phyloP scores from a whole-genome alignment of 2,888 invertebrate genomes.

The Conus canariensis region DNA sequence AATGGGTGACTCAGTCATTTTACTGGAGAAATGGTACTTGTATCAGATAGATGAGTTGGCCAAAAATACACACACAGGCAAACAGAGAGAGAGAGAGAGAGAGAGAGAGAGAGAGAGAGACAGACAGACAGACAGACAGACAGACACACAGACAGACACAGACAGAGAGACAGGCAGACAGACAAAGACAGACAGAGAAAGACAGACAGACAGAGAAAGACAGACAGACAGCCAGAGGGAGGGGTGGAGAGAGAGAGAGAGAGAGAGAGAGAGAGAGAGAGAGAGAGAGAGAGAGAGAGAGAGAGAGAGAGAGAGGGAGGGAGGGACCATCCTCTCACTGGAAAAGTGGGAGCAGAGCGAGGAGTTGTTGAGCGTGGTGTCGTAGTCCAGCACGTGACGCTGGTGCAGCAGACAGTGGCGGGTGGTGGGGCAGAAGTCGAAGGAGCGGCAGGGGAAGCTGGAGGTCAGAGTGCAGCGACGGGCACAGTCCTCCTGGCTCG shows the following conservation, averaged over 20 bases:
- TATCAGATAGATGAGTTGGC: no score
- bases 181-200: no score
- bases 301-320: no score
- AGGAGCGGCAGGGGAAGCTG: conserved; percentile 54
- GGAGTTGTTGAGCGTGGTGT: conserved; percentile 36
- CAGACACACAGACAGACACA: no score
- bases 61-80: no score
- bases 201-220: neutral
- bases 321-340: conserved; percentile 38
- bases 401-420: conserved; percentile 54
- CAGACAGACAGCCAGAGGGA: neutral
- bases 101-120: no score
- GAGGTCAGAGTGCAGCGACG: conserved; percentile 53
- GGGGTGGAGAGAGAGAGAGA: neutral
- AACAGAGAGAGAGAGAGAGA: no score
- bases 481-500: conserved; percentile 59
- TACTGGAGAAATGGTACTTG: no score
- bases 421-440: conserved; percentile 56
- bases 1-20: no score
- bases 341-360: conserved; percentile 57
- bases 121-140: no score
- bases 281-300: neutral
- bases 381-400: conserved; percentile 54
- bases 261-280: neutral
- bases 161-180: no score